Conservation (phyloP, 2,113 vertebrate species). For the Gorsachius goisagi region DNA sequence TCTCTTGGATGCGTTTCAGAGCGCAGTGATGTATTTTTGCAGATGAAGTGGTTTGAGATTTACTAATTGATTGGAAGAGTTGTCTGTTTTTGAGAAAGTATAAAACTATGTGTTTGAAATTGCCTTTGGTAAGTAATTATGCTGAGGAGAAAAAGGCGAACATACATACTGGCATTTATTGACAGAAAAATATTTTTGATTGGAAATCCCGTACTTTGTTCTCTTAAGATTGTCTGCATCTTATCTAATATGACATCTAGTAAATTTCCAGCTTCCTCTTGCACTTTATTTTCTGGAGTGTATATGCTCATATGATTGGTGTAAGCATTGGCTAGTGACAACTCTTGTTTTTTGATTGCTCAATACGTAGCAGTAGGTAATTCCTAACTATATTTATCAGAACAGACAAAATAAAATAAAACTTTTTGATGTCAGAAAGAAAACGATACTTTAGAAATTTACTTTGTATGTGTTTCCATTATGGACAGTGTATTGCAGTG, state of each 20-base stretch:
- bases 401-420: background rate
- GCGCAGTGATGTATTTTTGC: background rate
- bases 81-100: background rate
- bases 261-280: background rate
- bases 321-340: background rate
- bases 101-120: background rate
- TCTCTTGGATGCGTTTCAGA: background rate
- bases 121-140: background rate
- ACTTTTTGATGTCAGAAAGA: background rate
- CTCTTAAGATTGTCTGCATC: background rate
- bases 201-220: constrained; percentile 13
- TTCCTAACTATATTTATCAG: background rate
- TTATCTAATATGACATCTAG: background rate
- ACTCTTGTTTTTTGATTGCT: background rate
- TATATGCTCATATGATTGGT: background rate
- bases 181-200: background rate
- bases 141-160: background rate
- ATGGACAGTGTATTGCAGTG: background rate
- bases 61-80: background rate
- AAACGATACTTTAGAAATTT: background rate
- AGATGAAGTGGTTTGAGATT: background rate
- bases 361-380: background rate
- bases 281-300: background rate
- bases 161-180: background rate
- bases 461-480: background rate